Evolutionary conservation across 2,113 vertebrate genomes (phyloP), one percentile per base, ranked within the genome.

Genomic region (Typhlomys cinereus): DNA sequence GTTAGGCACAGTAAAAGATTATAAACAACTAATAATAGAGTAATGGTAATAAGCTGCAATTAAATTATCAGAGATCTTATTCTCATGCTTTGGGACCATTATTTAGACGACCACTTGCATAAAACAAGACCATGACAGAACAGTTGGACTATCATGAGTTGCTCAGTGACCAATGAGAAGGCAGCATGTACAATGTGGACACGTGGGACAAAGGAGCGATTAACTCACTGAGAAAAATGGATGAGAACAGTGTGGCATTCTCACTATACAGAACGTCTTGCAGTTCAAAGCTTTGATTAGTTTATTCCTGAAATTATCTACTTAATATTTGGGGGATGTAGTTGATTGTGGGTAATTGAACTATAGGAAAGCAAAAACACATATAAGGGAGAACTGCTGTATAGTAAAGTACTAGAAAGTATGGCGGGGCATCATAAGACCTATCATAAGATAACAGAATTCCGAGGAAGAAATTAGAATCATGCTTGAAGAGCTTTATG

Each of bases 351-450:
- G 15, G 7, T 21, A 31, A 50, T 17, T 31, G 18, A 39, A 31
- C n/a, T 57, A 7, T 1, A 41, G 64, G 39, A 67, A 36, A n/a
- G n/a, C n/a, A n/a, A n/a, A 75, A 52, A 17, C 44, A n/a, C 18
- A 12, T 31, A 52, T 18, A 75, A 8, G 46, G 21, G 20, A 52
- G 27, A 52, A 59, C 18, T 29, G 36, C 41, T 61, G n/a, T 34
- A 9, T 5, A 11, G 17, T n/a, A n/a, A n/a, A n/a, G 27, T 5
- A 13, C 46, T 13, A 0, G 27, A 34, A 21, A 25, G 0, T 15
- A 0, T 0, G 1, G 20, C 15, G 9, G 54, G 44, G 34, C 4
- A 23, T 12, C 36, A 25, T 39, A 27, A 1, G 2, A 4, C 31
- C 39, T 11, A 36, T 17, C 17, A n/a, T 59, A 31, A 44, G 41